Conservation (phyloP, 2,113 vertebrate genomes). For the Chiloscyllium plagiosum region DNA sequence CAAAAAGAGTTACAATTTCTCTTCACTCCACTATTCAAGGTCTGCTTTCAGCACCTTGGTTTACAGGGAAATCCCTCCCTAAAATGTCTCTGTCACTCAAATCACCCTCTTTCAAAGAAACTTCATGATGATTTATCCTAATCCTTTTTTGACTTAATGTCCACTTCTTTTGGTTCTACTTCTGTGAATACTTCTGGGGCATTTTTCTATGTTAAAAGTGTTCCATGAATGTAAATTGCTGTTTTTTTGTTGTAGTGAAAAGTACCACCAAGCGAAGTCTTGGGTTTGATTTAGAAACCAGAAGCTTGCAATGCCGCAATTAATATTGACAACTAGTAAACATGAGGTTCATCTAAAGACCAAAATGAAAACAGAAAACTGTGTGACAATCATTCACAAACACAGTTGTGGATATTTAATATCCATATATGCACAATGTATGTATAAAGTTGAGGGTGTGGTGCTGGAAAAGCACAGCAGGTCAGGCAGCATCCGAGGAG, state of each 20-base stretch:
- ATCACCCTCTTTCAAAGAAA: background rate
- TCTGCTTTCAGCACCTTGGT: background rate
- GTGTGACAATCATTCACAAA: background rate
- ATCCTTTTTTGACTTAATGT: background rate
- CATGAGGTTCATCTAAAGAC: background rate
- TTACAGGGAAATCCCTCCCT: background rate
- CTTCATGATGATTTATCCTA: background rate
- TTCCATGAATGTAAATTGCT: background rate
- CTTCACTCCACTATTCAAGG: background rate
- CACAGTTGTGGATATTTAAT: background rate
- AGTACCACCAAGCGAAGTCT: background rate
- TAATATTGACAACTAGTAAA: background rate
- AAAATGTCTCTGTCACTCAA: background rate
- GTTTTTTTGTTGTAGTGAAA: background rate
- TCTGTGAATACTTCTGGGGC: background rate
- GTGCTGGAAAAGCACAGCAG: no score
- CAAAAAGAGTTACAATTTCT: background rate
- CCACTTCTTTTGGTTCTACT: background rate
- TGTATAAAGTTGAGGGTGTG: background rate
- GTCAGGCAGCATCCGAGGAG: no score
- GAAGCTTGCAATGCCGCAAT: background rate
- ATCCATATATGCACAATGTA: background rate
- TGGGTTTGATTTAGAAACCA: background rate
- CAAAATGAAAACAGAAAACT: background rate
- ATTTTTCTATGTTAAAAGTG: background rate